phyloP scores from a whole-genome alignment of 2,797 vertebrate species.

The Xyrichtys novacula region DNA sequence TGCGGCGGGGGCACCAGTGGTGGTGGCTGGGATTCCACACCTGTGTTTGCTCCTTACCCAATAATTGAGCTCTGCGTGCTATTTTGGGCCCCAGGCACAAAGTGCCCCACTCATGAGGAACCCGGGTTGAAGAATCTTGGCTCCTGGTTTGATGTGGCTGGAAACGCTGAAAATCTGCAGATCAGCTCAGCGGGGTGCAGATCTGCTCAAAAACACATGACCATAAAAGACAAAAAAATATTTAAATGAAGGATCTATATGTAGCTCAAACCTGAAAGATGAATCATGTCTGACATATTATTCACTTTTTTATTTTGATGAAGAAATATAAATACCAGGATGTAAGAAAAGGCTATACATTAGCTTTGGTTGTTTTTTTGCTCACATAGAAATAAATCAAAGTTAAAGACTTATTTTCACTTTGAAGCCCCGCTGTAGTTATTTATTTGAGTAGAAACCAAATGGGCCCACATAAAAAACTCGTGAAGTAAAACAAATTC shows the following conservation, averaged over 20 bases:
- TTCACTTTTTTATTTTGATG: no score
- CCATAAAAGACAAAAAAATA: conserved; percentile 35
- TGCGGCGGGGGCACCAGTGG: conserved; percentile 53
- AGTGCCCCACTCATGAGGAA: conserved; percentile 83
- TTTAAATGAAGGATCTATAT: conserved; percentile 32
- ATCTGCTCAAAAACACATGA: conserved; percentile 42
- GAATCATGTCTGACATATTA: not conserved
- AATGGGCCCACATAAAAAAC: no score
- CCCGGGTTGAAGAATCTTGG: conserved; percentile 64
- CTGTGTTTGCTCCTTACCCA: conserved; percentile 86
- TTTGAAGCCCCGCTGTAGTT: no score
- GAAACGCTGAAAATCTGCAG: conserved; percentile 67
- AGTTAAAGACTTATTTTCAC: no score
- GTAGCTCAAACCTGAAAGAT: conserved; percentile 16
- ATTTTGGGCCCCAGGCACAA: conserved; percentile 82
- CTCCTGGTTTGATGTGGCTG: conserved; percentile 75
- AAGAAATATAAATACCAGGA: no score
- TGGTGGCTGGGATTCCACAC: conserved; percentile 81
- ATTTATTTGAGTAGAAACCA: no score
- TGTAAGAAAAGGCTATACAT: no score
- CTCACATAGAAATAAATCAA: no score
- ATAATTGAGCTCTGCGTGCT: conserved; percentile 83
- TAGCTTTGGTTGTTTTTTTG: no score
- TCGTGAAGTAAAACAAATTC: no score
- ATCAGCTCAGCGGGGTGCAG: conserved; percentile 59